A percentile compares a stretch with the other conserved stretches of the same genome.
These are phyloP conservation scores for Cyprinodon variegatus DNA, from an alignment of 2,113 vertebrate genomes.

Conservation along the genomic window DNA sequence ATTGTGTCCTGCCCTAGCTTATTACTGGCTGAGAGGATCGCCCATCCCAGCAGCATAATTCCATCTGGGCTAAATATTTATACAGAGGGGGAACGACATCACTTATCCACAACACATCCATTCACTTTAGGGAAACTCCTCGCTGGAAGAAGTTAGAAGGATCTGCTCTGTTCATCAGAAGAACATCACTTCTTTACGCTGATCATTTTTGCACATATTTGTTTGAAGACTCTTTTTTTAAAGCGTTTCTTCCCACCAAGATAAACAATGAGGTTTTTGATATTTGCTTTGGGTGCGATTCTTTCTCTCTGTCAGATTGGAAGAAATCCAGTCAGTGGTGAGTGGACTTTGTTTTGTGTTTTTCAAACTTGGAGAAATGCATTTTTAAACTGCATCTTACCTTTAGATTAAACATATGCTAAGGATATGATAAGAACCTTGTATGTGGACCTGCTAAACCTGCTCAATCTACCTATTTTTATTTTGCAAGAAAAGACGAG, in stretches of 20 bases:
- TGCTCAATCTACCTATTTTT: neutral
- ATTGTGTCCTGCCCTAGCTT: conserved; percentile 75
- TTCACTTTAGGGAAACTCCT: conserved; percentile 76
- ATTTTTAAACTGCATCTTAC: neutral
- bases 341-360: conserved; percentile 50
- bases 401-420: neutral
- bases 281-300: conserved; percentile 58
- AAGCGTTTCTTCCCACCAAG: conserved; percentile 19
- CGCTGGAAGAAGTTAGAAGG: conserved; percentile 35
- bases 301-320: conserved; percentile 69
- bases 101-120: conserved; percentile 80
- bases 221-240: conserved; percentile 25
- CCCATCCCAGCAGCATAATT: conserved; percentile 84
- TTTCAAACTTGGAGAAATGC: neutral
- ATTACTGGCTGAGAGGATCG: conserved; percentile 82
- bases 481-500: neutral
- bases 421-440: neutral
- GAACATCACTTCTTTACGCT: conserved; percentile 32
- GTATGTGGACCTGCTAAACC: neutral
- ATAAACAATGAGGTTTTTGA: conserved; percentile 67
- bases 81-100: conserved; percentile 81
- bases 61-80: conserved; percentile 84
- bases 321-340: conserved; percentile 74
- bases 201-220: conserved; percentile 32
- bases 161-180: conserved; percentile 22